phyloP scores from a whole-genome alignment of 2,113 vertebrate genomes.

The Percina caprodes region DNA sequence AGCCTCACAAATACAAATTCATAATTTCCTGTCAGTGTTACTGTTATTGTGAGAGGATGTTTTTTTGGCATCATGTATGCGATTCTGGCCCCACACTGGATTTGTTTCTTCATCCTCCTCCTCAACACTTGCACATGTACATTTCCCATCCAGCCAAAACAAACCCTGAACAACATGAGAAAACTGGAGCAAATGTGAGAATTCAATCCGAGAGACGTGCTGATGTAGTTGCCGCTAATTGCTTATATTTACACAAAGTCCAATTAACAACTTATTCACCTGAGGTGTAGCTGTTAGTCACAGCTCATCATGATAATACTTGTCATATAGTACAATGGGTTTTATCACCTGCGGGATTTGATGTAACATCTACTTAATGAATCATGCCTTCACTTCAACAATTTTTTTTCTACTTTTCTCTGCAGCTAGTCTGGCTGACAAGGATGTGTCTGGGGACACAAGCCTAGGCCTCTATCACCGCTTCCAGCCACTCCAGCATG shows the following conservation, averaged over 20 bases:
- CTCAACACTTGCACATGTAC: not conserved
- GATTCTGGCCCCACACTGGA: not conserved
- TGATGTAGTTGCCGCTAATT: not conserved
- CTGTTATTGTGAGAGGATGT: not conserved
- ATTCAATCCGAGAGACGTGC: conserved; percentile 1
- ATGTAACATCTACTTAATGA: not conserved
- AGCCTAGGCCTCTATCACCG: not conserved
- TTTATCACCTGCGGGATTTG: not conserved
- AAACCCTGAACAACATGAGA: conserved; percentile 9
- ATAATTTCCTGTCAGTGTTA: not conserved
- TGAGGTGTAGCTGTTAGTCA: not conserved
- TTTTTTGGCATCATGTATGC: not conserved
- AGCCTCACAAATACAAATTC: not conserved
- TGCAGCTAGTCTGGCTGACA: not conserved
- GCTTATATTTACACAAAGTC: not conserved
- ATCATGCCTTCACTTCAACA: too few relatives aligned
- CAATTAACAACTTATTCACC: conserved; percentile 2
- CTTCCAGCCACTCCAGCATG: not conserved
- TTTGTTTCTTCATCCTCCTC: conserved; percentile 21
- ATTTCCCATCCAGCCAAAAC: not conserved
- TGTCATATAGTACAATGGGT: not conserved
- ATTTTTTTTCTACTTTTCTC: not conserved
- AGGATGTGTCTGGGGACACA: not conserved
- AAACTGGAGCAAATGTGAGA: not conserved
- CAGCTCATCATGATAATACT: not conserved